phyloP scores from a whole-genome alignment of 1,140 invertebrate genomes.

The Macrocentrus cingulum region DNA sequence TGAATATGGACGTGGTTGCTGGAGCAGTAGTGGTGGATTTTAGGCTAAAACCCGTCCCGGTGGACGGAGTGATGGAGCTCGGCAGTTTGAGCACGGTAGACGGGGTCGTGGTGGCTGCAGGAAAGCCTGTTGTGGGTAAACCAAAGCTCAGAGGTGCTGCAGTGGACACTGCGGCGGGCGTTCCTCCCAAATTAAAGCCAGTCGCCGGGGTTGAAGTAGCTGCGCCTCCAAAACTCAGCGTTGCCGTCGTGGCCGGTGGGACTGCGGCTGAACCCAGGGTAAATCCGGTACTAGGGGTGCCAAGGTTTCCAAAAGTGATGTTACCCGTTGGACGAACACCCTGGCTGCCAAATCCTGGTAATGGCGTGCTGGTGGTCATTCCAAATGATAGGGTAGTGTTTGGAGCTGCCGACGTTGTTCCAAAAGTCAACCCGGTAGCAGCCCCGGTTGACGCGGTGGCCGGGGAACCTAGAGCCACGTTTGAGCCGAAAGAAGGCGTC shows the following conservation, averaged over 20 bases:
- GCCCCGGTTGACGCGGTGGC: not conserved
- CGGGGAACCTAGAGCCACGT: not conserved
- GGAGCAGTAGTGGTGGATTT: constrained; percentile 35
- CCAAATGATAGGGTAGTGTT: not conserved
- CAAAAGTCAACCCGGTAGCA: not conserved
- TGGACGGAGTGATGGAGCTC: constrained; percentile 33
- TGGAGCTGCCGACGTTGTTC: not conserved
- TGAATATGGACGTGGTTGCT: constrained; percentile 38
- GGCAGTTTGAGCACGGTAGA: constrained; percentile 39
- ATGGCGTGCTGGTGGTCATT: constrained; percentile 4
- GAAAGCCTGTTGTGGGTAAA: constrained; percentile 13
- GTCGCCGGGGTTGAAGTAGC: constrained; percentile 8
- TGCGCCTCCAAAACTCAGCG: constrained; percentile 30
- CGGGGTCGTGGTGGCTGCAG: constrained; percentile 7
- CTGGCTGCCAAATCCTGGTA: not conserved
- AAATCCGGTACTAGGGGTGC: constrained; percentile 48
- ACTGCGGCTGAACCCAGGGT: constrained; percentile 41
- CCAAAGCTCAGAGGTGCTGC: not conserved
- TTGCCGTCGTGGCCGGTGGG: constrained; percentile 36
- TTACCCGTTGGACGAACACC: not conserved
- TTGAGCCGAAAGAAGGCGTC: not conserved
- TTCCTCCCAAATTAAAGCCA: constrained; percentile 39
- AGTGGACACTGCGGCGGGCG: constrained; percentile 24
- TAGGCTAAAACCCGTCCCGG: constrained; percentile 26
- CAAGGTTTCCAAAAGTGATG: constrained; percentile 30